Evolutionary conservation across 1,140 invertebrate genomes (phyloP).

Genomic region (Platyscapa corneri): DNA sequence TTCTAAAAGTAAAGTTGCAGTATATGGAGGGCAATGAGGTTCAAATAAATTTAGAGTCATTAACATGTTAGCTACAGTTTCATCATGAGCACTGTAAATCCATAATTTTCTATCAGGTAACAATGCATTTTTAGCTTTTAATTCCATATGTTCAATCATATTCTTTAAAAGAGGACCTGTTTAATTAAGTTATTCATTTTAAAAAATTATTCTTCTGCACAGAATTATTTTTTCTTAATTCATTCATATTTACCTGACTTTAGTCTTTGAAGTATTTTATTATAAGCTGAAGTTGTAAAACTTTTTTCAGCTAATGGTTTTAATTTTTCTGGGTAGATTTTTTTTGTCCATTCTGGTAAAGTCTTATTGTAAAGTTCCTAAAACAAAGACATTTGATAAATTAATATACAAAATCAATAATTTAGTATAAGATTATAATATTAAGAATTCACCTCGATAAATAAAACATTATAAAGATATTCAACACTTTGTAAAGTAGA

Average conservation of each 20-base stretch:
- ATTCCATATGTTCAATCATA: slow-evolving; percentile 77
- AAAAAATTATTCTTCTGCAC: not conserved
- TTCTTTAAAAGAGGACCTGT: slow-evolving; percentile 80
- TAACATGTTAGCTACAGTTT: slow-evolving; percentile 85
- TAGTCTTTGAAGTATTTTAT: slow-evolving; percentile 73
- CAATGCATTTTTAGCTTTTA: slow-evolving; percentile 69
- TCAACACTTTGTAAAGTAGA: slow-evolving; percentile 74
- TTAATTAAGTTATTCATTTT: slow-evolving; percentile 53
- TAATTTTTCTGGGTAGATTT: slow-evolving; percentile 76
- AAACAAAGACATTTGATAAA: slow-evolving; percentile 47
- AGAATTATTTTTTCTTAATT: not conserved
- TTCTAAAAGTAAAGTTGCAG: slow-evolving; percentile 83
- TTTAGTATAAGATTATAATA: not conserved
- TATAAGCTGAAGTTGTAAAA: slow-evolving; percentile 74
- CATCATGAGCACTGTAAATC: slow-evolving; percentile 89
- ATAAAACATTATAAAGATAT: slow-evolving; percentile 81
- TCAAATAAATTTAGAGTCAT: slow-evolving; percentile 84
- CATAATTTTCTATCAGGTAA: slow-evolving; percentile 78
- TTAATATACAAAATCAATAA: not conserved
- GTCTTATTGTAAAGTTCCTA: slow-evolving; percentile 80
- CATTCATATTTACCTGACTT: slow-evolving; percentile 67
- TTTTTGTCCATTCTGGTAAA: slow-evolving; percentile 83
- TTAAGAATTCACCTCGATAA: slow-evolving; percentile 77
- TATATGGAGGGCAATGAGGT: slow-evolving; percentile 82
- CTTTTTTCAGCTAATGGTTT: slow-evolving; percentile 74